Evolutionary conservation across 1,140 invertebrate species (phyloP).

Genomic region (Watersipora subatra): DNA sequence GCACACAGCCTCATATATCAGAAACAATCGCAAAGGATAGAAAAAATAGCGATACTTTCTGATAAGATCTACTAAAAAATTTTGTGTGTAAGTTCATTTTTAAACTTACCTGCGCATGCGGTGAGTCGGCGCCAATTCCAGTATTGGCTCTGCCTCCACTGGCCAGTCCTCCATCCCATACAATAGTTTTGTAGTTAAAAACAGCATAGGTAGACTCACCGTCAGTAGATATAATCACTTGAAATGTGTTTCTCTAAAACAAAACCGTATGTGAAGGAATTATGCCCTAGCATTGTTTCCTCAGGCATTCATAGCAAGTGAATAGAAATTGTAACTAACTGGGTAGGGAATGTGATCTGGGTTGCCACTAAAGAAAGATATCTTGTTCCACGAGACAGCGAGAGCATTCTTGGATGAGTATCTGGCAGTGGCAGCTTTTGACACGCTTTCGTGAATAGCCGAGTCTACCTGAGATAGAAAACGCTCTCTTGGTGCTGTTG

Average conservation of each 20-base stretch:
- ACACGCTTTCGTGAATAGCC: too few relatives aligned
- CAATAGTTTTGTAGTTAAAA: constrained; percentile 77
- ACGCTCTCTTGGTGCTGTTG: too few relatives aligned
- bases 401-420: too few relatives aligned
- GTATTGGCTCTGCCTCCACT: neutral
- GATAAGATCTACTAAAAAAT: too few relatives aligned
- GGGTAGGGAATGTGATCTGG: neutral
- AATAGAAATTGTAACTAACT: neutral
- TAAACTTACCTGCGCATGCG: neutral
- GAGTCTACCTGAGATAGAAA: too few relatives aligned
- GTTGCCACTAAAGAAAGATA: neutral
- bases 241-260: constrained; percentile 79
- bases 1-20: too few relatives aligned
- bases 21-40: too few relatives aligned
- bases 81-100: too few relatives aligned
- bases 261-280: neutral
- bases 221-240: constrained; percentile 79
- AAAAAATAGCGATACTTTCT: too few relatives aligned
- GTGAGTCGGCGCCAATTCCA: neutral
- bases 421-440: too few relatives aligned
- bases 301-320: too few relatives aligned
- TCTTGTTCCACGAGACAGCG: neutral
- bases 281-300: neutral
- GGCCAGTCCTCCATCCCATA: constrained; percentile 48
- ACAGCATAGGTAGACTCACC: constrained; percentile 85